Evolutionary conservation across 2,888 invertebrate genomes (phyloP).

Genomic region (Thera britannica): DNA sequence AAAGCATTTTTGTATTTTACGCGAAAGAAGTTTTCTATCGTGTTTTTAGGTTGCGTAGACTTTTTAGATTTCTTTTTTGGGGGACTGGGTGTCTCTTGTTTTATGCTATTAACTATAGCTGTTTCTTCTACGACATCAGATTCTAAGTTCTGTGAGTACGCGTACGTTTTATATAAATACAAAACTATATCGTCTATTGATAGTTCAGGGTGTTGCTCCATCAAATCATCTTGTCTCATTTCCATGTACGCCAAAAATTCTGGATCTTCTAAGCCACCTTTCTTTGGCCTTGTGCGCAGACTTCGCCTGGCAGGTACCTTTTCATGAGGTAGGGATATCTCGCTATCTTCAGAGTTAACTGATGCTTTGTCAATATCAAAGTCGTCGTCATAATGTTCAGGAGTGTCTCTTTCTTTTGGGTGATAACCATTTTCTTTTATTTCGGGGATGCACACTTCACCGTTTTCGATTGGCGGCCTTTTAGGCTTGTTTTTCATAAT

Average conservation of each 20-base stretch:
- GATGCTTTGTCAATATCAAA: slow-evolving; percentile 48
- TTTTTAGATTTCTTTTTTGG: slow-evolving; percentile 24
- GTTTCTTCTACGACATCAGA: slow-evolving; percentile 46
- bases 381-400: slow-evolving; percentile 39
- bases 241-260: slow-evolving; percentile 82
- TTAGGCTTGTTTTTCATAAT: slow-evolving; percentile 30
- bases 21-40: slow-evolving; percentile 32
- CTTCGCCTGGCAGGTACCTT: slow-evolving; percentile 47
- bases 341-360: slow-evolving; percentile 54
- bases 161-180: slow-evolving; percentile 82
- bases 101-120: neutral
- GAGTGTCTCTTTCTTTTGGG: slow-evolving; percentile 22
- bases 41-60: slow-evolving; percentile 37
- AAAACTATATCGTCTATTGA: slow-evolving; percentile 73
- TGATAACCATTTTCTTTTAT: slow-evolving; percentile 29
- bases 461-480: slow-evolving; percentile 29
- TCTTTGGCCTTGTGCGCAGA: slow-evolving; percentile 44
- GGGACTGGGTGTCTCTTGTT: slow-evolving; percentile 20
- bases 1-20: slow-evolving; percentile 43
- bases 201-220: slow-evolving; percentile 82
- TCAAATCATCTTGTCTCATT: slow-evolving; percentile 73
- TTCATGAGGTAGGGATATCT: slow-evolving; percentile 34
- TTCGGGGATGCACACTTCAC: slow-evolving; percentile 30
- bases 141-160: slow-evolving; percentile 57
- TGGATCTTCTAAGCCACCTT: slow-evolving; percentile 54